Percentiles rank a stretch among this genome's conserved stretches.
These are phyloP conservation scores for Neogobius melanostomus DNA, from an alignment of 2,113 vertebrate species.

Conservation along the genomic window DNA sequence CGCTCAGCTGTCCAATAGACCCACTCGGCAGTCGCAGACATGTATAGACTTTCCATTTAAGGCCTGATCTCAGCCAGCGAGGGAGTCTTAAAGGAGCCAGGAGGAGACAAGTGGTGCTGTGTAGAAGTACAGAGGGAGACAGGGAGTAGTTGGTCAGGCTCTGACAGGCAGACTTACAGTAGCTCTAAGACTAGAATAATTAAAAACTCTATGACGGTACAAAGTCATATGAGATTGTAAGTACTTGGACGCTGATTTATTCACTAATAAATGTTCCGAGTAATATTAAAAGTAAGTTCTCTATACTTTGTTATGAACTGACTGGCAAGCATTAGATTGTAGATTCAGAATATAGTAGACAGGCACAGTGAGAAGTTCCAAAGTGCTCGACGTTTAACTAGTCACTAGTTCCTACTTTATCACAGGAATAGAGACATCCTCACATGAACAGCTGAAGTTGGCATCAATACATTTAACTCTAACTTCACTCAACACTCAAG, in stretches of 20 bases:
- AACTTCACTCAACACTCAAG: background rate
- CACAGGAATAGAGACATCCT: background rate
- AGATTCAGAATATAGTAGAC: background rate
- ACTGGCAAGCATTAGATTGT: background rate
- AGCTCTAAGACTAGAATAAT: conserved; percentile 30
- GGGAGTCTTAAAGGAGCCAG: conserved; percentile 59
- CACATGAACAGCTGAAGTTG: too few species aligned
- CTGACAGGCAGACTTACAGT: conserved; percentile 24
- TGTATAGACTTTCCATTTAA: conserved; percentile 75
- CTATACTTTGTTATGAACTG: background rate
- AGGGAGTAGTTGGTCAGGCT: conserved; percentile 43
- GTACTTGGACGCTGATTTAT: background rate
- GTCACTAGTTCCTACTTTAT: background rate
- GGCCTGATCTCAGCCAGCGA: conserved; percentile 46
- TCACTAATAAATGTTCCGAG: background rate
- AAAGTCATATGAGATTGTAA: conserved; percentile 12
- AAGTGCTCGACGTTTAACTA: conserved; percentile 1
- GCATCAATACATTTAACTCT: too few species aligned
- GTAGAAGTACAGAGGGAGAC: conserved; percentile 52
- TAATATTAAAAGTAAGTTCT: background rate
- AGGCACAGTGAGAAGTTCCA: background rate
- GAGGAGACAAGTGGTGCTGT: conserved; percentile 63
- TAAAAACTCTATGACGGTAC: conserved; percentile 25
- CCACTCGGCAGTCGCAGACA: conserved; percentile 52
- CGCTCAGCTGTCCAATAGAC: conserved; percentile 67